These are phyloP conservation scores for Leucophenga varia DNA, from an alignment of 1,140 invertebrate genomes.

Conservation along the genomic window DNA sequence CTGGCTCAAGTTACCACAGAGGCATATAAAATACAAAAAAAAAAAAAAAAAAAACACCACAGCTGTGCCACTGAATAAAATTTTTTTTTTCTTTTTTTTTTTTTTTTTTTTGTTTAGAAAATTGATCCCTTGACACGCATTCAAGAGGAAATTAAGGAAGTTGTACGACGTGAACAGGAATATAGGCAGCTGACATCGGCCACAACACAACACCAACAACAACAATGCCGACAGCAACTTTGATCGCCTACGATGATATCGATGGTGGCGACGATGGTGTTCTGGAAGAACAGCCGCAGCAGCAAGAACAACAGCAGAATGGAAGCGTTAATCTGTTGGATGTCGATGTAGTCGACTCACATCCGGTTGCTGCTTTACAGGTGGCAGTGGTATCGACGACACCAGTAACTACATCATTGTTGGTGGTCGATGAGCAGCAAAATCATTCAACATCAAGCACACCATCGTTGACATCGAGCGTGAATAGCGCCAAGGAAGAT, in stretches of 20 bases:
- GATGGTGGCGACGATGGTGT: slow-evolving; percentile 6
- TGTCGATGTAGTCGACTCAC: slow-evolving; percentile 26
- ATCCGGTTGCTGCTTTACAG: slow-evolving; percentile 15
- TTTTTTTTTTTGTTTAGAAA: slow-evolving; percentile 52
- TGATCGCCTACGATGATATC: background rate
- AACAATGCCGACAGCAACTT: background rate
- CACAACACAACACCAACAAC: slow-evolving; percentile 43
- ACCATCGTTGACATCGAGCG: slow-evolving; percentile 39
- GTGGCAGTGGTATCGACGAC: slow-evolving; percentile 16
- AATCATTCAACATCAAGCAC: slow-evolving; percentile 32
- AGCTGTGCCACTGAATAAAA: too few relatives aligned
- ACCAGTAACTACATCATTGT: slow-evolving; percentile 7
- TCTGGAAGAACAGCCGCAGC: slow-evolving; percentile 7
- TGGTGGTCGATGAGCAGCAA: slow-evolving; percentile 30
- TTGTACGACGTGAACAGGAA: slow-evolving; percentile 67
- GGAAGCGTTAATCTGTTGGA: slow-evolving; percentile 23
- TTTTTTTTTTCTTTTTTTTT: too few relatives aligned
- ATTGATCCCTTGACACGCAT: slow-evolving; percentile 66
- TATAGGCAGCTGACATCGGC: slow-evolving; percentile 63
- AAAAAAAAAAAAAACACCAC: too few relatives aligned
- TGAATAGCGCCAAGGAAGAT: slow-evolving; percentile 46
- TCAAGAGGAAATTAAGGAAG: slow-evolving; percentile 70
- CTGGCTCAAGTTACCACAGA: too few relatives aligned
- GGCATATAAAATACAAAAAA: too few relatives aligned
- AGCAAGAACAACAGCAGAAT: background rate